phyloP scores from a whole-genome alignment of 2,797 vertebrate species.

The Myiotriccus ornatus region DNA sequence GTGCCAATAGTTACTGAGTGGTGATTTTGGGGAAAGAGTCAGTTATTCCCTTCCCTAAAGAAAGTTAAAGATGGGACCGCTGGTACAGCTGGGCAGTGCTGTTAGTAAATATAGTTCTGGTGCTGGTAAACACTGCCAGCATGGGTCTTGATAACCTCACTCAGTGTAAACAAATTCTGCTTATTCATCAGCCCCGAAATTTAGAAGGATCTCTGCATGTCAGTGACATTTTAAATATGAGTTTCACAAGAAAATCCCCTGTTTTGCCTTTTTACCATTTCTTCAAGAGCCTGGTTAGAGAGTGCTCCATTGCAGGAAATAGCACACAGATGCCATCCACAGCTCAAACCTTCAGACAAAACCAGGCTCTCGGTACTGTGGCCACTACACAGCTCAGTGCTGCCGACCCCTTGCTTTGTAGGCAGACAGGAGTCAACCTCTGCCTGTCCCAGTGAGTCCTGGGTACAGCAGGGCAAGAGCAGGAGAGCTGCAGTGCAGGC shows the following conservation, averaged over 20 bases:
- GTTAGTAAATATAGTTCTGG: not conserved
- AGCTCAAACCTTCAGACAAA: not conserved
- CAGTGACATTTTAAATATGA: rapidly evolving
- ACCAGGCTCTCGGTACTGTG: rapidly evolving
- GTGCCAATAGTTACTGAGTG: not conserved
- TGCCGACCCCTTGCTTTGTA: rapidly evolving
- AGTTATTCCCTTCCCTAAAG: not conserved
- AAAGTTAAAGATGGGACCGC: not conserved
- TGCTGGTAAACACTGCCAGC: not conserved
- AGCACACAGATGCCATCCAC: not conserved
- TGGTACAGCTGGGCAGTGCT: not conserved
- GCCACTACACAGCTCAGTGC: rapidly evolving
- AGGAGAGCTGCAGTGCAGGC: not conserved
- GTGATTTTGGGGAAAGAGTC: not conserved
- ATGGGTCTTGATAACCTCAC: not conserved
- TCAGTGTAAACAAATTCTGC: not conserved
- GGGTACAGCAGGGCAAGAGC: rapidly evolving
- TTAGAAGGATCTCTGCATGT: not conserved
- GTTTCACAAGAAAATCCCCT: not conserved
- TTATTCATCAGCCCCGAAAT: not conserved
- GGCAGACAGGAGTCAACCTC: not conserved
- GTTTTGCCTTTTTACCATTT: not conserved
- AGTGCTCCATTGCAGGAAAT: not conserved
- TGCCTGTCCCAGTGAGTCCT: not conserved
- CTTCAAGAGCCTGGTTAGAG: not conserved